Base-by-base conservation (phyloP, 2,113 vertebrate genomes). In the Aythya baeri region DNA sequence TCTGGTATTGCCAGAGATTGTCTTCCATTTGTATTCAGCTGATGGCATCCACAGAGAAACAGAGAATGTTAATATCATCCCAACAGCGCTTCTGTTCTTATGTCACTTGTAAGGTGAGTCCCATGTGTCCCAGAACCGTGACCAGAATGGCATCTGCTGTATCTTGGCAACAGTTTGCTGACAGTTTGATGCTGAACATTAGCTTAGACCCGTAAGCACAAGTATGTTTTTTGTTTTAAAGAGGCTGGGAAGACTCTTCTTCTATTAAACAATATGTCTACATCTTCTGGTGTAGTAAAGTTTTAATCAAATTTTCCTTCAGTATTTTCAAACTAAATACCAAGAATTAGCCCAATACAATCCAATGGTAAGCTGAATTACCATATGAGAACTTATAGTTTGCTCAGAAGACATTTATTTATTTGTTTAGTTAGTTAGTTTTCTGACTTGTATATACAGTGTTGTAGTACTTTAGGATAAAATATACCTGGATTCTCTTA, bases 51-150 rank as follows among this genome's bases (percentile, higher is more conserved):
- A 43, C 18, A 68, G 43, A 38, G 7, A 13, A 15, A 43, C 1
- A 1, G 25, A 36, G 29, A 87, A 1, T 17, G 72, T 26, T 0
- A 0, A 3, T 59, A 23, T 32, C 1, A 70, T 29, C 23, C 26
- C 74, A 52, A 55, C 18, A 70, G 21, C 17, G 16, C 8, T 82
- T 78, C 31, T 61, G 17, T 3, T 0, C 21, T 68, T 83, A 68
- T 86, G 25, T 65, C 34, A 66, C 6, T 29, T 9, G 2, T 41
- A 65, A 79, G 38, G 13, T 55, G 5, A 10, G 58, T 36, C 81
- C 6, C 7, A 7, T 63, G 0, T n/a, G 8, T 63, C 22, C 61
- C 59, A 29, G 3, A 93, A 44, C 31, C 4, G 1, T 6, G 36
- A 75, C 17, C 11, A 67, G 46, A 79, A 85, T 25, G 11, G 5